phyloP scores from a whole-genome alignment of 2,797 vertebrate species.

The Austrolebias charrua region DNA sequence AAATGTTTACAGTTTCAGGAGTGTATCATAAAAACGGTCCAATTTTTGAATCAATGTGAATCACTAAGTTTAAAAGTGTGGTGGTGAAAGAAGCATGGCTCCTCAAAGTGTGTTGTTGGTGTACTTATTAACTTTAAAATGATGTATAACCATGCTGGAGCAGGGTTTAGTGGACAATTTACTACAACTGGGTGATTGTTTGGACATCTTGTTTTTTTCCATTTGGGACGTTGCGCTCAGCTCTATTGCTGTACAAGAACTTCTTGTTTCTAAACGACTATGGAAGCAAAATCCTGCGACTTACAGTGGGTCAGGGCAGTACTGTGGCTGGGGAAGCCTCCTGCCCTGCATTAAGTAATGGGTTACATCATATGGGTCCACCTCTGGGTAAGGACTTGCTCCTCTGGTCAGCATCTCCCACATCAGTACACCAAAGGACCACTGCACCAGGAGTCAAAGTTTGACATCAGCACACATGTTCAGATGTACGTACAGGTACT shows the following conservation, averaged over 20 bases:
- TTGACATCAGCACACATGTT: neutral
- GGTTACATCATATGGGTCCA: slow-evolving; percentile 94
- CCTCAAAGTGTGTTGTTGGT: neutral
- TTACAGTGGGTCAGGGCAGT: slow-evolving; percentile 91
- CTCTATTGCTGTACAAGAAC: neutral
- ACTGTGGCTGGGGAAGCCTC: slow-evolving; percentile 91
- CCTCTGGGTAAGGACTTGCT: slow-evolving; percentile 89
- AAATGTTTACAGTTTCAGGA: slow-evolving; percentile 9
- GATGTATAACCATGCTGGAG: slow-evolving; percentile 41
- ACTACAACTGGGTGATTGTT: slow-evolving; percentile 42
- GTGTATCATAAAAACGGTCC: slow-evolving; percentile 44
- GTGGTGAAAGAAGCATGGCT: neutral
- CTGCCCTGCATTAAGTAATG: slow-evolving; percentile 87
- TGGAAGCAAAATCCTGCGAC: slow-evolving; percentile 58
- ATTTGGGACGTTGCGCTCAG: slow-evolving; percentile 27
- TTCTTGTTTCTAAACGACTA: neutral
- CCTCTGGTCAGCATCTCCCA: slow-evolving; percentile 98
- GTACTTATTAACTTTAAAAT: slow-evolving; percentile 65
- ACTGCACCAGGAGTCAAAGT: slow-evolving; percentile 74
- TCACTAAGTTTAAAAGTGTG: neutral
- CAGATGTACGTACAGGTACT: neutral
- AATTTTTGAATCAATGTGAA: neutral
- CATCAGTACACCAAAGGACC: slow-evolving; percentile 96
- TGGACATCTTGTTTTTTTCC: slow-evolving; percentile 28
- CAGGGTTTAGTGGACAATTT: slow-evolving; percentile 51